phyloP scores from a whole-genome alignment of 2,888 invertebrate genomes.

The Drosophila hamatofila region DNA sequence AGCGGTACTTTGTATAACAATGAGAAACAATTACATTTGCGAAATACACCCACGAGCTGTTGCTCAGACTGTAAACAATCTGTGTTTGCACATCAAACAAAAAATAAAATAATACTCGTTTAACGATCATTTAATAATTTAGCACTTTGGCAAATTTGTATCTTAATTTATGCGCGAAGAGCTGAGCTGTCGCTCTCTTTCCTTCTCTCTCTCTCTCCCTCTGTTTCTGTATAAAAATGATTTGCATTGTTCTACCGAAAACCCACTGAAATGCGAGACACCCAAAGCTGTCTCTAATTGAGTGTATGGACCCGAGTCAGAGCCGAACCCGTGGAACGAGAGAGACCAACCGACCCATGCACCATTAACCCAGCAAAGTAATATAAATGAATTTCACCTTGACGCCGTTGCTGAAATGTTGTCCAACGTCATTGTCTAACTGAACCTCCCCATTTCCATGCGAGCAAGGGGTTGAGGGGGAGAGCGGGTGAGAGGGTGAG shows the following conservation, averaged over 20 bases:
- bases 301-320: slow-evolving; percentile 25
- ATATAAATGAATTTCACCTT: slow-evolving; percentile 80
- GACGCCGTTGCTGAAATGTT: slow-evolving; percentile 61
- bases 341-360: slow-evolving; percentile 35
- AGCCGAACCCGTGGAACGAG: slow-evolving; percentile 17
- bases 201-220: neutral
- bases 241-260: slow-evolving; percentile 33
- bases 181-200: slow-evolving; percentile 1
- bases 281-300: slow-evolving; percentile 27
- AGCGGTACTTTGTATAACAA: slow-evolving; percentile 10
- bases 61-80: slow-evolving; percentile 13
- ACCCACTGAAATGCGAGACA: slow-evolving; percentile 5
- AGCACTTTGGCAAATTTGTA: slow-evolving; percentile 69
- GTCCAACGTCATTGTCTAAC: slow-evolving; percentile 69
- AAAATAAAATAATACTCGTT: slow-evolving; percentile 45
- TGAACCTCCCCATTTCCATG: slow-evolving; percentile 23
- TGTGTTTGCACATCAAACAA: slow-evolving; percentile 24
- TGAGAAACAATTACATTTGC: slow-evolving; percentile 5
- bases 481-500: neutral
- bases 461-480: neutral
- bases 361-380: slow-evolving; percentile 71
- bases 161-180: slow-evolving; percentile 62
- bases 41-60: slow-evolving; percentile 38
- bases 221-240: slow-evolving; percentile 1
- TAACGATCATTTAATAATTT: slow-evolving; percentile 77